Conservation (phyloP, 2,113 vertebrate species). For the Pseudorectes ferrugineus region DNA sequence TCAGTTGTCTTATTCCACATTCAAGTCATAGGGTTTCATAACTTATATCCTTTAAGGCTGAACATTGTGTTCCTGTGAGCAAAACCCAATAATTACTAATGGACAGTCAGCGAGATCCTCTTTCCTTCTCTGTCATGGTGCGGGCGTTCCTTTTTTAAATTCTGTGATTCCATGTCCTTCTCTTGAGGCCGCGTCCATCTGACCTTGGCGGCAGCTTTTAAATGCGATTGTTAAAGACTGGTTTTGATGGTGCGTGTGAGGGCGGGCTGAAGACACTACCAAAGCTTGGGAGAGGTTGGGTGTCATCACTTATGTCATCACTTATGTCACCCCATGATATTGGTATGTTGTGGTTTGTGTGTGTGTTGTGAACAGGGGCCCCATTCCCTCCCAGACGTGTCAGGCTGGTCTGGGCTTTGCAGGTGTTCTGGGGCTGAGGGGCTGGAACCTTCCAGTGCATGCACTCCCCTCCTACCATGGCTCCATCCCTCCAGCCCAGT, state of each 20-base stretch:
- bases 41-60: not conserved
- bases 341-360: not conserved
- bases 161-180: not conserved
- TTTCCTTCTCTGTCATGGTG: not conserved
- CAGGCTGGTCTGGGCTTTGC: not conserved
- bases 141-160: not conserved
- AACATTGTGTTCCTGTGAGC: not conserved
- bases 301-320: too few species aligned
- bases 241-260: not conserved
- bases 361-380: not conserved
- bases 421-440: not conserved
- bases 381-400: not conserved
- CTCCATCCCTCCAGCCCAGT: not conserved
- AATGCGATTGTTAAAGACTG: accelerated
- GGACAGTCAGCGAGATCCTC: not conserved
- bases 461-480: not conserved
- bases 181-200: not conserved
- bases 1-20: not conserved
- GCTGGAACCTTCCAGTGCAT: not conserved
- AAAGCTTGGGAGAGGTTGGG: not conserved
- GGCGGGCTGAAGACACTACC: not conserved
- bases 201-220: not conserved
- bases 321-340: not conserved
- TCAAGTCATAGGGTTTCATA: not conserved
- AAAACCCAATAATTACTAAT: not conserved